Evolutionary conservation across 2,888 invertebrate genomes (phyloP).

Genomic region (Notocelia uddmanniana): DNA sequence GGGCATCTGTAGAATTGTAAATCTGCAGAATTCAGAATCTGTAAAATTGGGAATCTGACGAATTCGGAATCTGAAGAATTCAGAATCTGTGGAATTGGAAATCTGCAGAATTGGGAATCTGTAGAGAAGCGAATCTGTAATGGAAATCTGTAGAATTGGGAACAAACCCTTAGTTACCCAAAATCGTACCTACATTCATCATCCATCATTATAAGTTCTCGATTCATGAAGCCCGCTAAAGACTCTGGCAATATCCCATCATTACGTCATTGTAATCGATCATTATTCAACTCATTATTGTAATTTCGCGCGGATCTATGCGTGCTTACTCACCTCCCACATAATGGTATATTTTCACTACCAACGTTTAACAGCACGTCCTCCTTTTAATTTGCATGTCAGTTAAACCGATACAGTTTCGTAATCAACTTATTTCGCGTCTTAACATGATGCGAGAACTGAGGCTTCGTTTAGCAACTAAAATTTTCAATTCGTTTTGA

Average conservation of each 20-base stretch:
- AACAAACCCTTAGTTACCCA: no score
- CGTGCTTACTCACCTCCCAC: conserved; percentile 39
- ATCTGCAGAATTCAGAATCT: no score
- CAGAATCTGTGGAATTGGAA: no score
- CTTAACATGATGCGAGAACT: conserved; percentile 30
- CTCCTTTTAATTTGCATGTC: conserved; percentile 40
- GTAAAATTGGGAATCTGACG: no score
- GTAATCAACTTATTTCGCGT: conserved; percentile 38
- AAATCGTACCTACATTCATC: no score
- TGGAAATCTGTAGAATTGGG: no score
- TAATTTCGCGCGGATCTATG: conserved; percentile 20
- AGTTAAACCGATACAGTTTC: conserved; percentile 37
- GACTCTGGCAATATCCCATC: background rate
- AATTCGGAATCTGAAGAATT: no score
- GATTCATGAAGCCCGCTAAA: background rate
- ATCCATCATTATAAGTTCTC: background rate
- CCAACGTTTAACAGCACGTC: conserved; percentile 31
- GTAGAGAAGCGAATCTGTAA: no score
- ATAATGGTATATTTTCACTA: conserved; percentile 43
- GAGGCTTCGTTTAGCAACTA: background rate
- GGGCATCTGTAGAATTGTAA: no score
- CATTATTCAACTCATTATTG: conserved; percentile 13
- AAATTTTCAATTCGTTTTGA: background rate
- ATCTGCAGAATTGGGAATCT: no score
- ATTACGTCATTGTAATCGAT: conserved; percentile 19